These are phyloP conservation scores for Epizoanthus ramosus DNA, from an alignment of 92 coral and sea anemone species.

Conservation along the genomic window DNA sequence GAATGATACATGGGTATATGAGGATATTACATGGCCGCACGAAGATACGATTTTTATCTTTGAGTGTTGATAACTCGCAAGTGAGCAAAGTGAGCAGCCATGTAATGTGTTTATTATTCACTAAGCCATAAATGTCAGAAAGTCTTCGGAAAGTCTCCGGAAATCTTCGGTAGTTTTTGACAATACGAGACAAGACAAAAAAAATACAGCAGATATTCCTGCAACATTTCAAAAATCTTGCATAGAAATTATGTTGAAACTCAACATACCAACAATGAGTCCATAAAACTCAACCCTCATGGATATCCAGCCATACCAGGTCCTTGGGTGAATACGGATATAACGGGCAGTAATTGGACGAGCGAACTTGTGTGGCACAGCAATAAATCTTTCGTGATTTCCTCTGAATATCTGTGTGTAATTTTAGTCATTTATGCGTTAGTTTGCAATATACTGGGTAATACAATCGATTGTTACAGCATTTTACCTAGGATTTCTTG, in stretches of 20 bases:
- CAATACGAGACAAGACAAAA: too few species aligned
- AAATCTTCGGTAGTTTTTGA: background rate
- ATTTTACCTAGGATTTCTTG: too few species aligned
- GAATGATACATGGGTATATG: too few species aligned
- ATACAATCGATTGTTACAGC: too few species aligned
- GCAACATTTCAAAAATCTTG: background rate
- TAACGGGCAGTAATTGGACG: slow-evolving; percentile 34
- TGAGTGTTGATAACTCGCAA: too few species aligned
- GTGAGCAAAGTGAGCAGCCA: too few species aligned
- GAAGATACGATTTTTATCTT: too few species aligned
- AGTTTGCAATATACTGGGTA: background rate
- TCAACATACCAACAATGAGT: slow-evolving; percentile 31
- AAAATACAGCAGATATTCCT: background rate
- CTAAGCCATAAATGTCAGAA: too few species aligned
- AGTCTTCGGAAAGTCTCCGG: too few species aligned
- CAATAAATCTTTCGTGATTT: slow-evolving; percentile 27
- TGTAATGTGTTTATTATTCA: too few species aligned
- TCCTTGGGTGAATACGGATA: slow-evolving; percentile 36
- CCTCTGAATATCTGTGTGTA: slow-evolving; percentile 33
- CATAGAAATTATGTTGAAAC: background rate
- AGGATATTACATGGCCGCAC: too few species aligned
- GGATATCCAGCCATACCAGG: slow-evolving; percentile 36
- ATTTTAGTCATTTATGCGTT: background rate
- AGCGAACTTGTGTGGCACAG: slow-evolving; percentile 32
- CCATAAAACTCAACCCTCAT: slow-evolving; percentile 42